Evolutionary conservation across 2,113 vertebrate species (phyloP), one percentile per base, ranked within the genome.

Genomic region (Rhea americana): DNA sequence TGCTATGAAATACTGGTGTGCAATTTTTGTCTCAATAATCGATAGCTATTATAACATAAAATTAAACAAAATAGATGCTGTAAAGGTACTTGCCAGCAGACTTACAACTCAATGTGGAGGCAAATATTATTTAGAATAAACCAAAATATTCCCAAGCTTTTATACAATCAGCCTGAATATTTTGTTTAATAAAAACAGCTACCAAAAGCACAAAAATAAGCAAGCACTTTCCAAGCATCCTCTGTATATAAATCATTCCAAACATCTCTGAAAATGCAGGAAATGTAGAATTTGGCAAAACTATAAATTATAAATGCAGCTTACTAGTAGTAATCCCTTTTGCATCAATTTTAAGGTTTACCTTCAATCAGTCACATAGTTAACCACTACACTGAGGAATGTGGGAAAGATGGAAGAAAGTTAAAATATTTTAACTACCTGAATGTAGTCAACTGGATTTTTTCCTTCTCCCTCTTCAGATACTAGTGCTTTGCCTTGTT

Each of bases 391-490:
- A 80, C 39, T 84, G 50, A 43, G 26, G 28, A 59, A 75, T 0
- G 4, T 13, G 67, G 12, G 56, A 83, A 56, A 82, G 45, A 37
- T 11, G 21, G n/a, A 48, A 82, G 12, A 12, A 67, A 76, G 21
- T 51, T 72, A 6, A 80, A 83, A 62, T 22, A 13, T 37, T 68
- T 73, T 61, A 82, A 75, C 61, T 98, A 99, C 99, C 98, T 99
- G 99, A 82, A 99, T 99, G 94, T 99, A 99, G 96, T 99, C 99
- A 24, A 99, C 99, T 15, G 99, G 99, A 97, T 99, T 99, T 94
- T 99, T 99, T 90, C 99, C 99, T 98, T 99, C 99, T 90, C 99
- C 99, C 87, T 99, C 99, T 95, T 99, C 99, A 70, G 99, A 99
- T 95, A 99, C 99, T 82, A 99, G 97, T 41, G 99, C 99, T 98